A percentile compares a stretch with the other conserved stretches of the same genome.
Evolutionary conservation across 2,113 vertebrate species (phyloP).

Genomic region (Calidris pygmaea): DNA sequence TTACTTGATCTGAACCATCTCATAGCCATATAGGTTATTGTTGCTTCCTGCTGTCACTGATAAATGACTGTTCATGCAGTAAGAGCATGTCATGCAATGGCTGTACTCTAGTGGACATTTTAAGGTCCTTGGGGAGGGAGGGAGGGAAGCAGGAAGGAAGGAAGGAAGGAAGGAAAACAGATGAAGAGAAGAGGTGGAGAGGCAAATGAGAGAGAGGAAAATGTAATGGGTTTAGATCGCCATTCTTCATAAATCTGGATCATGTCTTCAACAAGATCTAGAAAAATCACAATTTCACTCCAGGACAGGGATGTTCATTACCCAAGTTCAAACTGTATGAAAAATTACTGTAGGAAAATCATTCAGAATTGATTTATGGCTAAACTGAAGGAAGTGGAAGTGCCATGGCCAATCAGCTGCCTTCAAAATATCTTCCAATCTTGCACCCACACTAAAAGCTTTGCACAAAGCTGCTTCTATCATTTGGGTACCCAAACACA

Average conservation of each 20-base stretch:
- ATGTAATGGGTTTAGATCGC: conserved; percentile 24
- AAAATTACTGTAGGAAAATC: conserved; percentile 70
- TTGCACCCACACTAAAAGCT: conserved; percentile 54
- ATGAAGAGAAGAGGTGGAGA: background rate
- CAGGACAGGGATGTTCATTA: conserved; percentile 66
- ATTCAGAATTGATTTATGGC: conserved; percentile 73
- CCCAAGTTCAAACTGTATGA: conserved; percentile 65
- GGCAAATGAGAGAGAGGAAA: background rate
- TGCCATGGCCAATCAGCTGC: conserved; percentile 38
- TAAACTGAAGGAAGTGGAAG: conserved; percentile 62
- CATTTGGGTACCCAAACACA: conserved; percentile 67
- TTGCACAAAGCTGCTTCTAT: conserved; percentile 59
- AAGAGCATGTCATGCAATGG: background rate
- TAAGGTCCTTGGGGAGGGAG: background rate
- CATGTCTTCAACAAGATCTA: conserved; percentile 48
- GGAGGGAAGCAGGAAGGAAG: no score
- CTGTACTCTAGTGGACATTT: background rate
- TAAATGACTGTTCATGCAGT: background rate
- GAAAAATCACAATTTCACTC: conserved; percentile 69
- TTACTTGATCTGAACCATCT: background rate
- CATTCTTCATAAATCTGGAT: conserved; percentile 72
- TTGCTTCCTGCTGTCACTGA: conserved; percentile 11
- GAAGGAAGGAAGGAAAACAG: background rate
- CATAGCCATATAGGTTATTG: background rate
- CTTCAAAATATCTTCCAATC: conserved; percentile 68